Evolutionary conservation across 2,888 invertebrate genomes (phyloP), one percentile per base, ranked within the genome.

Genomic region (Melieria omissa): DNA sequence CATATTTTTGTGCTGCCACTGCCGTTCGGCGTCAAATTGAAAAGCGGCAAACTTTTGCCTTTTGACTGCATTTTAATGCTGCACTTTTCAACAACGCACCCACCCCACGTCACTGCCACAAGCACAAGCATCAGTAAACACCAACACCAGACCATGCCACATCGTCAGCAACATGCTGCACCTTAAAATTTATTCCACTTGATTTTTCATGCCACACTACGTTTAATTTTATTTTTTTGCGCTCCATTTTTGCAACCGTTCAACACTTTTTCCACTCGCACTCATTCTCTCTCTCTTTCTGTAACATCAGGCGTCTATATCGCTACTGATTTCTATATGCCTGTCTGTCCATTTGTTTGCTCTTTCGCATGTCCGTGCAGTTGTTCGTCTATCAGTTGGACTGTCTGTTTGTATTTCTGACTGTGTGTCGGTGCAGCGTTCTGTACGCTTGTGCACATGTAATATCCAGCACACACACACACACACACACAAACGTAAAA

Each of bases 41-140:
- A 61, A 47, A 14, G 42, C 42, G 52, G 14, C 41, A 67, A 65
- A 65, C 65, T 55, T 69, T 69, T 63, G 62, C 61, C 69, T 69
- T 69, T 69, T 69, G 62, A 69, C 62, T 69, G 68, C 68, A 69
- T 69, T 67, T 69, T 63, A 62, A 29, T 29, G 29, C 29, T 69
- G 55, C 61, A 52, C 45, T 54, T 60, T 16, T 10, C 54, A 52
- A n/a, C 52, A 5, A 52, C 16, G 45, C 41, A 62, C 29, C 12
- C 45, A 54, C 7, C 60, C 14, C 12, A 29, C 14, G 8, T 5
- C n/a, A 1, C 8, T 4, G 6, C 44, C 60, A 10, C 10, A 10
- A 29, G 29, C 2, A 29, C 29, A 10, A 29, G 29, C 2, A 29
- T 3, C 9, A 5, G n/a, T 6, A 52, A 12, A n/a, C 14, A 14